Evolutionary conservation across 2,797 vertebrate genomes (phyloP).

Genomic region (Acipenser transmontanus): DNA sequence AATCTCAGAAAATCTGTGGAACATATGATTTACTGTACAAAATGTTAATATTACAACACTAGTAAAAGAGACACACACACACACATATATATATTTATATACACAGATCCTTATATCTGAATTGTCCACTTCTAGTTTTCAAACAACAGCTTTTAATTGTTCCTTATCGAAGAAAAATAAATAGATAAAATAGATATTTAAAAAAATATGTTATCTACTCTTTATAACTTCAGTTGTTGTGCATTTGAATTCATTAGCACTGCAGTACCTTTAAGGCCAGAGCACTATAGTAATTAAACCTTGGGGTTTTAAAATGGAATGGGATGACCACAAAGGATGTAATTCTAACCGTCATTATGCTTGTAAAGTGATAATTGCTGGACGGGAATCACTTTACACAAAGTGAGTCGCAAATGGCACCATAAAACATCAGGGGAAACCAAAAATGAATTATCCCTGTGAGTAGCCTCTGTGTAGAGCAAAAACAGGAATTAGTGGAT

Average conservation of each 20-base stretch:
- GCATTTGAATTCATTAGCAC: slow-evolving; percentile 40
- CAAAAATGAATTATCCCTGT: slow-evolving; percentile 13
- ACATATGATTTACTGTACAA: no score
- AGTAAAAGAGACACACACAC: no score
- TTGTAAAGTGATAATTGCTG: slow-evolving; percentile 45
- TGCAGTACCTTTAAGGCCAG: slow-evolving; percentile 28
- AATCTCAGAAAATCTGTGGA: no score
- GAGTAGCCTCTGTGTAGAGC: slow-evolving; percentile 1
- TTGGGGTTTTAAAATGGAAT: slow-evolving; percentile 28
- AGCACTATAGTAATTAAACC: slow-evolving; percentile 37
- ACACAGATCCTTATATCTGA: no score
- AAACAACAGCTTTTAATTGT: no score
- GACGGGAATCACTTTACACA: slow-evolving; percentile 23
- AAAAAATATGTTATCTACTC: no score
- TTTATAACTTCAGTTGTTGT: slow-evolving; percentile 13
- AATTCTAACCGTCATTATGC: slow-evolving; percentile 29
- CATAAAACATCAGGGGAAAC: slow-evolving; percentile 33
- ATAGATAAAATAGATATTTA: no score
- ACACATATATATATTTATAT: no score
- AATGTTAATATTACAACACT: no score
- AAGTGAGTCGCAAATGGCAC: slow-evolving; percentile 27
- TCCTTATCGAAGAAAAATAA: no score
- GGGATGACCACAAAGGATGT: slow-evolving; percentile 30
- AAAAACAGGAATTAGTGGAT: slow-evolving; percentile 26
- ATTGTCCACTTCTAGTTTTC: no score